Conservation (phyloP, 2,113 vertebrate genomes). For the Bolborhynchus lineola region DNA sequence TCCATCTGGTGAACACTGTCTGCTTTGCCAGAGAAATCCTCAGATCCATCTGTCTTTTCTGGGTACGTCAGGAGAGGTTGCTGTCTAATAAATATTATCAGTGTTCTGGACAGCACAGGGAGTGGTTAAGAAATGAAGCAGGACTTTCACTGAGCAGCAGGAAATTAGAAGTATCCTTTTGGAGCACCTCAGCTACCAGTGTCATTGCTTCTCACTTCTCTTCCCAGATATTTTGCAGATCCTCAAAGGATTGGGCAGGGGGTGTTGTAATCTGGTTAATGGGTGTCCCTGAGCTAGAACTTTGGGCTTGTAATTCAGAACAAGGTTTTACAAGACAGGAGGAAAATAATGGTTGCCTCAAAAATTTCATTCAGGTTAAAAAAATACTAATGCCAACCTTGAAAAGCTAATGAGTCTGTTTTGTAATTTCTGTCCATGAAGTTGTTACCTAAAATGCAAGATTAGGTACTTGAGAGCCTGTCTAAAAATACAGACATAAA, state of each 20-base stretch:
- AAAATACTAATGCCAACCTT: neutral
- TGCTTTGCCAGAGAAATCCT: conserved; percentile 25
- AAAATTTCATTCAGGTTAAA: neutral
- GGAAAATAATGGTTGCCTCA: neutral
- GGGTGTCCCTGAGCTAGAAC: neutral
- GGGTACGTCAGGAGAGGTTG: neutral
- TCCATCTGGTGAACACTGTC: conserved; percentile 40
- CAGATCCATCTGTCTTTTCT: conserved; percentile 48
- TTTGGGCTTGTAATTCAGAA: neutral
- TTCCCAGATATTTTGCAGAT: neutral
- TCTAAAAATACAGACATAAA: neutral
- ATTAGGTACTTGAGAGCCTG: neutral
- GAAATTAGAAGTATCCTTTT: neutral
- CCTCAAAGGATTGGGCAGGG: neutral
- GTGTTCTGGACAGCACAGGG: neutral
- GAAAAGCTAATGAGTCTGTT: neutral
- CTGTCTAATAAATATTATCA: neutral
- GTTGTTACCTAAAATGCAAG: neutral
- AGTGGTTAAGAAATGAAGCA: neutral
- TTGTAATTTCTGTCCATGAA: neutral
- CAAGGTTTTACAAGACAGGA: neutral
- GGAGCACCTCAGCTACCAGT: neutral
- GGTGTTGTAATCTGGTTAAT: neutral
- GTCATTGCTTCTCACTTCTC: neutral
- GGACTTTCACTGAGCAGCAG: neutral